phyloP scores from a whole-genome alignment of 1,140 invertebrate genomes.

The Laodelphax striatellus region DNA sequence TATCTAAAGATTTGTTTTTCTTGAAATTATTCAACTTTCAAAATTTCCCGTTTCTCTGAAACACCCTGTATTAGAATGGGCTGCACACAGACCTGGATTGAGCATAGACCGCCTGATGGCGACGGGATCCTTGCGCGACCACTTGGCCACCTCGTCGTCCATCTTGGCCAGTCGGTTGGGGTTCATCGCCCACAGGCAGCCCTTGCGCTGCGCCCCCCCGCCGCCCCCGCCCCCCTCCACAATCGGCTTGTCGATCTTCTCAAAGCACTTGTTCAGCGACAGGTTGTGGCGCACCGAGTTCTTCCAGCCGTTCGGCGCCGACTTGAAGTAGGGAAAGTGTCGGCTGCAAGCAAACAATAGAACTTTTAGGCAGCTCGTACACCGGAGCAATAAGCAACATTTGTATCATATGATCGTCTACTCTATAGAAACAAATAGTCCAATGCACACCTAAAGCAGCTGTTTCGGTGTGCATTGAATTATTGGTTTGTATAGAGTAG shows the following conservation, averaged over 20 bases:
- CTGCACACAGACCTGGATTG: conserved; percentile 55
- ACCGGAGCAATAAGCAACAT: too few species aligned
- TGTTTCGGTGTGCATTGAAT: too few species aligned
- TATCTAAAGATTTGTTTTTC: too few species aligned
- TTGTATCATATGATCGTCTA: too few species aligned
- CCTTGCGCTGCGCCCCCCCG: conserved; percentile 71
- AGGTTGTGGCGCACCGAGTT: conserved; percentile 94
- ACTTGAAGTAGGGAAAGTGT: conserved; percentile 96
- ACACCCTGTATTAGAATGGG: too few species aligned
- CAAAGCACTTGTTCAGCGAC: conserved; percentile 94
- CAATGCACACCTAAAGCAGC: too few species aligned
- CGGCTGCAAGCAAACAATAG: conserved; percentile 52
- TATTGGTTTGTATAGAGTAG: too few species aligned
- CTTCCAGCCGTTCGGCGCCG: conserved; percentile 94
- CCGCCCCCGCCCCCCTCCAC: conserved; percentile 59
- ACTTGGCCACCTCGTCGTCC: conserved; percentile 95
- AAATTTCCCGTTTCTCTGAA: too few species aligned
- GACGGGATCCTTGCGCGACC: conserved; percentile 84
- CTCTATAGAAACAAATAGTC: too few species aligned
- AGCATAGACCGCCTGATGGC: conserved; percentile 82
- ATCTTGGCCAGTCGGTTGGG: conserved; percentile 88
- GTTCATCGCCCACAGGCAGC: conserved; percentile 94
- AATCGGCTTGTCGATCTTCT: conserved; percentile 91
- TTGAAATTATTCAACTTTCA: too few species aligned
- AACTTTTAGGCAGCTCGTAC: too few species aligned